Evolutionary conservation across 2,797 vertebrate species (phyloP).

Genomic region (Menidia menidia): DNA sequence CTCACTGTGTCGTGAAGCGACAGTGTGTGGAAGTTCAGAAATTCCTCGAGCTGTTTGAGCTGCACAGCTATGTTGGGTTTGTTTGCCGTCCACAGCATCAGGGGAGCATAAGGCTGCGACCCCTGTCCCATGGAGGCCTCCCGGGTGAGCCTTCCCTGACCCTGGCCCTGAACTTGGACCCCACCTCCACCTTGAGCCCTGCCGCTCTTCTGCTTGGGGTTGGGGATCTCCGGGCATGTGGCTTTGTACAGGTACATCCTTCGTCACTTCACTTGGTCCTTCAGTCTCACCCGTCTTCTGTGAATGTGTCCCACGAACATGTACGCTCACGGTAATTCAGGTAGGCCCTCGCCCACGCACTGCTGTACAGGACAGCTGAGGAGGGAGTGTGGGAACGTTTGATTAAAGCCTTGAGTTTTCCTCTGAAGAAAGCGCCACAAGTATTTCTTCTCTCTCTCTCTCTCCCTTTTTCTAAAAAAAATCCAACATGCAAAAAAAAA

Average conservation of each 20-base stretch:
- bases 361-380: slow-evolving; percentile 40
- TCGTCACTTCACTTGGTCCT: slow-evolving; percentile 63
- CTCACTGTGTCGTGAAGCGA: slow-evolving; percentile 84
- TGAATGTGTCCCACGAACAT: slow-evolving; percentile 63
- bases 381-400: slow-evolving; percentile 35
- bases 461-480: slow-evolving; percentile 11
- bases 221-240: slow-evolving; percentile 85
- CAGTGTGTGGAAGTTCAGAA: slow-evolving; percentile 87
- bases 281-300: slow-evolving; percentile 60
- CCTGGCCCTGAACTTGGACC: slow-evolving; percentile 63
- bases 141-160: slow-evolving; percentile 61
- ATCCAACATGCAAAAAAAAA: slow-evolving; percentile 34
- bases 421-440: slow-evolving; percentile 34
- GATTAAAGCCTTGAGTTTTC: slow-evolving; percentile 40
- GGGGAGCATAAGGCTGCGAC: slow-evolving; percentile 54
- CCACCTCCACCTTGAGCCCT: slow-evolving; percentile 46
- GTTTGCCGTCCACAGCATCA: slow-evolving; percentile 71
- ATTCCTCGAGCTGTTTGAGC: slow-evolving; percentile 86
- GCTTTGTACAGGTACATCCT: slow-evolving; percentile 92
- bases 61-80: slow-evolving; percentile 68
- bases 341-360: slow-evolving; percentile 69
- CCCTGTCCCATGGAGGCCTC: slow-evolving; percentile 39
- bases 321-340: slow-evolving; percentile 70
- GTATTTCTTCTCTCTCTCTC: background rate
- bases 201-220: slow-evolving; percentile 80